Evolutionary conservation across 1,140 invertebrate species (phyloP), one percentile per base, ranked within the genome.

Genomic region (Mactra quadrangularis): DNA sequence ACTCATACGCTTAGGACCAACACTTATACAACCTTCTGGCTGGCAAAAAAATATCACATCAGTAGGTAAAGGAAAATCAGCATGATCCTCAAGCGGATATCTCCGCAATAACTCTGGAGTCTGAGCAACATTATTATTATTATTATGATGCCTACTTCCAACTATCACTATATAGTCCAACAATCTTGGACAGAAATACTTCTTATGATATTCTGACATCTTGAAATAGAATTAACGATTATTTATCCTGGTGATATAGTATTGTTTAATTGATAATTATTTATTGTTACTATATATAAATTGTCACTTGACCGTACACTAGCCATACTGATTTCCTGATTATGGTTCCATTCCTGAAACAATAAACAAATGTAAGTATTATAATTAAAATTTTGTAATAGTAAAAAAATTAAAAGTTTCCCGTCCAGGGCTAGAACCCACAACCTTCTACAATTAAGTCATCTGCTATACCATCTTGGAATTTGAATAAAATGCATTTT

Each of bases 41-140:
- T 99, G 99, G 92, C 99, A 99, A 94, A 99, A 99, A 91, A 98
- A 99, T 9, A 99, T 98, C 95, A 99, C 98, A 93, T 99, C 99
- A 88, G 98, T 94, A 0, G 99, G 98, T 82, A 99, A 94, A 0
- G 97, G 96, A 93, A 99, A 99, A 93, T 99, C 99, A 91, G 93
- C 92, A 93, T 99, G 99, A 93, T 99, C 98, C 84, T 98, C 97
- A 9, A 97, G 95, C 0, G 99, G 99, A 94, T 99, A 99, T n/a
- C 98, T 95, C 41, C 98, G 87, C 19, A 93, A 82, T 29, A 93
- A 84, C 64, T 93, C 92, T 25, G 93, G 93, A 9, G 91, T 91
- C 76, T 93, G 92, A 9, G 91, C 89, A 22, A 92, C 90, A 83
- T 91, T 90, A 76, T 92, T 93, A 79, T 93, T 92, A 35, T 89